Conservation (phyloP, 2,113 vertebrate genomes). For the Varanus komodoensis region DNA sequence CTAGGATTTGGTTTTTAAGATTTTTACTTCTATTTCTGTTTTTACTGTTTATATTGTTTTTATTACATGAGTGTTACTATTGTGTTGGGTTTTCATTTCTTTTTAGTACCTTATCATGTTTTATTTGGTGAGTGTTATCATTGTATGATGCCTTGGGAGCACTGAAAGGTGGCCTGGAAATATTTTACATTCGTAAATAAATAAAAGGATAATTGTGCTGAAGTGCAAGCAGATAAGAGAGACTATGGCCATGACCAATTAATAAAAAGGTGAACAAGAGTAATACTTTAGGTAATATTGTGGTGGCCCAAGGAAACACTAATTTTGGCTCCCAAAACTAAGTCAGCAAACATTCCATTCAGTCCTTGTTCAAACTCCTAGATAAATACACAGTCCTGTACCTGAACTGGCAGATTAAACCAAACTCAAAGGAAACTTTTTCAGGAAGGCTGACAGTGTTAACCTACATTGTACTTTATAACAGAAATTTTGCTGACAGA, state of each 20-base stretch:
- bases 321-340: neutral
- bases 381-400: neutral
- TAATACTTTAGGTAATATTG: neutral
- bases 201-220: no score
- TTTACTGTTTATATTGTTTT: no score
- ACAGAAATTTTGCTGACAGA: slow-evolving; percentile 21
- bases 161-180: no score
- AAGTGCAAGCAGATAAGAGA: neutral
- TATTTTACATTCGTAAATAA: no score
- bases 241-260: neutral
- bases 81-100: no score
- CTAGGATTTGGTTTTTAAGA: no score
- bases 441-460: slow-evolving; percentile 2
- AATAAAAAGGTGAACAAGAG: neutral
- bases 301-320: neutral
- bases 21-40: no score
- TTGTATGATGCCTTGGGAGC: no score
- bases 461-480: neutral
- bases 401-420: neutral
- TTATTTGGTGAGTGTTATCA: no score
- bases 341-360: rapidly evolving
- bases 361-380: neutral
- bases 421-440: neutral
- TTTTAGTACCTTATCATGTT: no score
- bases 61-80: no score